Evolutionary conservation across 2,797 vertebrate genomes (phyloP).

Genomic region (Catostomus latipinnis): DNA sequence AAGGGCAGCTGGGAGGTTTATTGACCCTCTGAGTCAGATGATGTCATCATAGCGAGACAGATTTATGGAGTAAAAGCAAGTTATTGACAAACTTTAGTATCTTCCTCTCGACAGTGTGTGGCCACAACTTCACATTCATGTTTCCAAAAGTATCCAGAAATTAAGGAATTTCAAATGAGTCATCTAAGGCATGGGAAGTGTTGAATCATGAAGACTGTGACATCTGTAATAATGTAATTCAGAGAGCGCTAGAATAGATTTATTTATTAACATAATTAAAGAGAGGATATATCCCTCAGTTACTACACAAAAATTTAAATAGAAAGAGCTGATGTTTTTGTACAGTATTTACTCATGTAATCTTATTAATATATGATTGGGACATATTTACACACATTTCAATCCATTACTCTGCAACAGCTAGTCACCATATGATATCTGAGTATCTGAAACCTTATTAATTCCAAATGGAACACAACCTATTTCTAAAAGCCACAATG

Average conservation of each 20-base stretch:
- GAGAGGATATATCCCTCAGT: background rate
- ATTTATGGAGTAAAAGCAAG: conserved; percentile 57
- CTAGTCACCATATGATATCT: conserved; percentile 38
- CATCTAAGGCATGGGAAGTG: conserved; percentile 41
- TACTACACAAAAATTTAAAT: background rate
- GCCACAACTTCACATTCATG: conserved; percentile 20
- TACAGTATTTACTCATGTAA: background rate
- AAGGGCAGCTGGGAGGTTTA: conserved; percentile 55
- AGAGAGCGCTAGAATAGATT: conserved; percentile 5
- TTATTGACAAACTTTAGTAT: conserved; percentile 55
- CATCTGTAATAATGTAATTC: conserved; percentile 37
- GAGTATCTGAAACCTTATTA: conserved; percentile 20
- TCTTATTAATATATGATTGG: conserved; percentile 6
- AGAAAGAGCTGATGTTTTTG: background rate
- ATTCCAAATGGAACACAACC: conserved; percentile 41
- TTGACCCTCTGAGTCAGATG: conserved; percentile 60
- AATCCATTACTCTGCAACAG: conserved; percentile 10
- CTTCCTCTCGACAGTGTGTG: conserved; percentile 52
- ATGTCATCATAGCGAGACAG: conserved; percentile 71
- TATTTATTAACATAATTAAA: background rate
- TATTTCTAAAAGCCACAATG: conserved; percentile 43
- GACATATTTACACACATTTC: background rate
- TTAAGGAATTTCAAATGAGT: conserved; percentile 37
- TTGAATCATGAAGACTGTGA: conserved; percentile 40
- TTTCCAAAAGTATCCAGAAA: conserved; percentile 20